phyloP scores from a whole-genome alignment of 2,888 invertebrate genomes.

The Galeruca laticollis region DNA sequence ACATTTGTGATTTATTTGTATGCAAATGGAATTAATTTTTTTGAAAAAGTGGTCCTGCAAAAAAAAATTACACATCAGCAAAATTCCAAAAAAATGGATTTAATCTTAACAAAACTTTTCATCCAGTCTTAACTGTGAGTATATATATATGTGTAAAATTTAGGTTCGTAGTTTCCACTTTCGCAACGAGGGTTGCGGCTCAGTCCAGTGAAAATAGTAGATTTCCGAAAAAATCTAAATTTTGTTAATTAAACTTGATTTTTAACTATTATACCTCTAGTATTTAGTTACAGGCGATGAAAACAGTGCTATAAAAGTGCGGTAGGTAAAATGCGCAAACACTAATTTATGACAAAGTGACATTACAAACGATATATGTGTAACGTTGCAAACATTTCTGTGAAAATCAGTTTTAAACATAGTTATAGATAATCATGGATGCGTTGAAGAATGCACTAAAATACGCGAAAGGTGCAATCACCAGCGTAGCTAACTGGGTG shows the following conservation, averaged over 20 bases:
- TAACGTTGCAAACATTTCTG: neutral
- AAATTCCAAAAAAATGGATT: neutral
- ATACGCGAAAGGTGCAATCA: conserved; percentile 6
- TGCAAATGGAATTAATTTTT: neutral
- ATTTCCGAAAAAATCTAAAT: neutral
- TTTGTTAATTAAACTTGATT: neutral
- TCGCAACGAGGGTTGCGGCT: conserved; percentile 1
- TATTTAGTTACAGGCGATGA: neutral
- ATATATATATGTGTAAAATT: conserved; percentile 1
- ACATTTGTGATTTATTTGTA: conserved; percentile 3
- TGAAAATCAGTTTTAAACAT: neutral
- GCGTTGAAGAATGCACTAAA: conserved; percentile 3
- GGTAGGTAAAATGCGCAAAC: neutral
- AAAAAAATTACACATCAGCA: neutral
- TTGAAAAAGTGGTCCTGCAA: neutral
- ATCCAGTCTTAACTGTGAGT: too few species aligned
- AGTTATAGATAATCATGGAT: conserved; percentile 11
- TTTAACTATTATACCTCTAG: neutral
- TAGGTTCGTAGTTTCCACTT: conserved; percentile 2
- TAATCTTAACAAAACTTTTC: neutral
- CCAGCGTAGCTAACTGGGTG: conserved; percentile 8
- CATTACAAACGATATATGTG: neutral
- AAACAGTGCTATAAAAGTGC: neutral
- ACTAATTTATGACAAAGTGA: neutral
- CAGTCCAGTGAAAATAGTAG: conserved; percentile 5